A percentile compares a stretch with the other conserved stretches of the same genome.
These are phyloP conservation scores for Amniataba percoides DNA, from an alignment of 2,797 vertebrate species.

Conservation along the genomic window DNA sequence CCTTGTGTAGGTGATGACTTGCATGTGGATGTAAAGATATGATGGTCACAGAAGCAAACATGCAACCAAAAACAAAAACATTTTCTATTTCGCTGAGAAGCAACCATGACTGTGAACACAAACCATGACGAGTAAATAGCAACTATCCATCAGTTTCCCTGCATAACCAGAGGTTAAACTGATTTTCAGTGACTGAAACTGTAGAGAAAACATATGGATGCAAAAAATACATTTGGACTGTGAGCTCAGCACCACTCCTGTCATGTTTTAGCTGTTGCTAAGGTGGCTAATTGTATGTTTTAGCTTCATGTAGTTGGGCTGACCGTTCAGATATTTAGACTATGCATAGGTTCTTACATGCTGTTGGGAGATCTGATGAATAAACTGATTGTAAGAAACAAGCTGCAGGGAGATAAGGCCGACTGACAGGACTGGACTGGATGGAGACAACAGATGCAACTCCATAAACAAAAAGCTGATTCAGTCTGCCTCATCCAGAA, in stretches of 20 bases:
- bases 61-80: background rate
- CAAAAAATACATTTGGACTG: background rate
- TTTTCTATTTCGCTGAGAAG: background rate
- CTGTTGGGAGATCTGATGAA: constrained; percentile 39
- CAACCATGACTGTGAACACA: background rate
- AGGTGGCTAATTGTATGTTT: constrained; percentile 18
- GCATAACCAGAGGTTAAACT: background rate
- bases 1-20: background rate
- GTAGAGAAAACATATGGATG: background rate
- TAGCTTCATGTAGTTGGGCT: constrained; percentile 1
- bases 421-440: constrained; percentile 19
- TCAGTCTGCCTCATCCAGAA: constrained; percentile 33
- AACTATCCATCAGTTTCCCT: background rate
- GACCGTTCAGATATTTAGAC: constrained; percentile 11
- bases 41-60: too few species aligned
- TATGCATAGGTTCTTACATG: constrained; percentile 36
- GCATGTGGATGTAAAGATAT: background rate
- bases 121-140: background rate
- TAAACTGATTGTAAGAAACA: constrained; percentile 33
- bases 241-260: background rate
- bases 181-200: background rate
- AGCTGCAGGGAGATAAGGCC: constrained; percentile 39
- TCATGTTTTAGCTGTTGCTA: constrained; percentile 1
- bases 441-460: constrained; percentile 59
- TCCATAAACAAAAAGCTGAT: constrained; percentile 60